Evolutionary conservation across 2,888 invertebrate genomes (phyloP).

Genomic region (Branchellion lobata): DNA sequence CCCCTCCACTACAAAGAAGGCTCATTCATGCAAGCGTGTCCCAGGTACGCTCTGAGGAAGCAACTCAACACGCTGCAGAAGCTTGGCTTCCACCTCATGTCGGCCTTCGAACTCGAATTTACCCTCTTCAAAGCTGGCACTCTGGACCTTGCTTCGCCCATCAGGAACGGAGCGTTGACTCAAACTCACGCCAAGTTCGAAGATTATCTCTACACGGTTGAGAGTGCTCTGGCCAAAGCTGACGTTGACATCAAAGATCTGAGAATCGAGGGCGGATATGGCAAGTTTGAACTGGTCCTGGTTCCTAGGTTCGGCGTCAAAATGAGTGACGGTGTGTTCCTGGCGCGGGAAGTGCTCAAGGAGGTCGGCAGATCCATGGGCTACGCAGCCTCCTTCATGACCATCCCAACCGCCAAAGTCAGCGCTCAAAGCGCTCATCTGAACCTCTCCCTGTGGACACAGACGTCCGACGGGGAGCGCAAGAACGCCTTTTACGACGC

Average conservation of each 20-base stretch:
- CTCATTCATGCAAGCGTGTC: conserved; percentile 37
- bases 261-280: conserved; percentile 27
- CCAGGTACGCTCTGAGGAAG: conserved; percentile 45
- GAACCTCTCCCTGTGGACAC: conserved; percentile 51
- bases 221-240: conserved; percentile 16
- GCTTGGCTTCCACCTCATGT: conserved; percentile 41
- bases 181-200: conserved; percentile 38
- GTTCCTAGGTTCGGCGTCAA: conserved; percentile 39
- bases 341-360: conserved; percentile 43
- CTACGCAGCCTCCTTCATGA: conserved; percentile 46
- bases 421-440: conserved; percentile 47
- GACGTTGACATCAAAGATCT: conserved; percentile 37
- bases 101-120: conserved; percentile 48
- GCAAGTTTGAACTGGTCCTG: conserved; percentile 46
- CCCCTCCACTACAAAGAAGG: conserved; percentile 11
- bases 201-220: conserved; percentile 37
- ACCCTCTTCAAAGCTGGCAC: conserved; percentile 10
- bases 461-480: not conserved
- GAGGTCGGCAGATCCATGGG: conserved; percentile 35
- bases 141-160: too few species aligned
- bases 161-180: conserved; percentile 22
- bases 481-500: conserved; percentile 46
- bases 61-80: conserved; percentile 46
- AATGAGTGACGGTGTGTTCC: conserved; percentile 42
- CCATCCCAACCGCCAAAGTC: conserved; percentile 6